phyloP scores from a whole-genome alignment of 2,888 invertebrate genomes.

The Laothoe populi region DNA sequence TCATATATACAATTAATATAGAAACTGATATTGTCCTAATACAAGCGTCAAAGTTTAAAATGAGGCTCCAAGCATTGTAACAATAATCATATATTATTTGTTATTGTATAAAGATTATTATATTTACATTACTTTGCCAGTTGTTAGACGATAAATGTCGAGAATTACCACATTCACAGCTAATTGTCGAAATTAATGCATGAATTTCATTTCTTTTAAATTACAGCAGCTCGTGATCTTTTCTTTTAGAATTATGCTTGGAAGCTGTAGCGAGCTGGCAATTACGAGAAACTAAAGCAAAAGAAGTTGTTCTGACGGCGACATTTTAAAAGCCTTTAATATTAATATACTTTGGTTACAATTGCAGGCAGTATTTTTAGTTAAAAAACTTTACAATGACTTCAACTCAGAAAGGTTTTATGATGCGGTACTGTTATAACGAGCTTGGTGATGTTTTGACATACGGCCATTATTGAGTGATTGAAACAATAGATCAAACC shows the following conservation, averaged over 20 bases:
- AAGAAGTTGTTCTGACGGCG: slow-evolving; percentile 10
- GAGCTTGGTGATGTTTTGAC: too few relatives aligned
- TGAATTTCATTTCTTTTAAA: slow-evolving; percentile 11
- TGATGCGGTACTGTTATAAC: neutral
- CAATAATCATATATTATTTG: too few relatives aligned
- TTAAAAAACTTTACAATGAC: neutral
- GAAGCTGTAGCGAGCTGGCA: slow-evolving; percentile 9
- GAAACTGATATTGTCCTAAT: too few relatives aligned
- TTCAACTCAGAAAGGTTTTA: neutral
- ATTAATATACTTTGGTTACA: neutral
- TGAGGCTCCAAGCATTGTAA: too few relatives aligned
- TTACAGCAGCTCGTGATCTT: slow-evolving; percentile 10
- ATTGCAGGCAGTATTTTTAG: neutral
- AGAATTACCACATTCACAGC: neutral
- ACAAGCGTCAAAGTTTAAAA: too few relatives aligned
- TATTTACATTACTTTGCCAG: neutral
- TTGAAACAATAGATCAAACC: too few relatives aligned
- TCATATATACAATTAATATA: too few relatives aligned
- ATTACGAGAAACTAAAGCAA: slow-evolving; percentile 14
- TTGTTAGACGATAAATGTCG: slow-evolving; percentile 1
- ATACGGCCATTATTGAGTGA: too few relatives aligned
- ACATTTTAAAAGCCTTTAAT: slow-evolving; percentile 5
- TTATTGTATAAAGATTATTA: too few relatives aligned
- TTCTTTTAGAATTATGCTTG: slow-evolving; percentile 12
- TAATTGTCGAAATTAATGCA: slow-evolving; percentile 10